These are phyloP conservation scores for Urocolius indicus DNA, from an alignment of 2,113 vertebrate species.

Conservation along the genomic window DNA sequence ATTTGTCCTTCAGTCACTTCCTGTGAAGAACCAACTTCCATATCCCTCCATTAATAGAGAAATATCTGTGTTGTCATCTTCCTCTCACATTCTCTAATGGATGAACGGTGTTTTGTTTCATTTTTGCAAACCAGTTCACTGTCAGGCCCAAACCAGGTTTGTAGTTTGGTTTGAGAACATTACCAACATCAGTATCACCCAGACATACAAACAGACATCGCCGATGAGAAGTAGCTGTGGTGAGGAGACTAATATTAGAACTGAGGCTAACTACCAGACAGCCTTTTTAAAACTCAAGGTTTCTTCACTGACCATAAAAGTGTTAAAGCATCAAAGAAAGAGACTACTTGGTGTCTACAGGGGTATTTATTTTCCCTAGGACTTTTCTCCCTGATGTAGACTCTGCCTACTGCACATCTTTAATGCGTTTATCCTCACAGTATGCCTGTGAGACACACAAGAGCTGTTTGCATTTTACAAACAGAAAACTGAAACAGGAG, in stretches of 20 bases:
- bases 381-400: neutral
- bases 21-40: neutral
- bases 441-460: neutral
- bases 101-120: neutral
- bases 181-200: neutral
- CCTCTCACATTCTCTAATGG: neutral
- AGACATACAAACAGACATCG: neutral
- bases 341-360: conserved; percentile 30
- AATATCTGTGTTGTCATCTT: neutral
- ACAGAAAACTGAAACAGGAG: neutral
- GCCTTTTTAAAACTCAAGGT: conserved; percentile 9
- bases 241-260: conserved; percentile 13
- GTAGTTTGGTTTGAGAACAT: neutral
- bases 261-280: neutral
- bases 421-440: conserved; percentile 23
- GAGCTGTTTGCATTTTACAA: conserved; percentile 11
- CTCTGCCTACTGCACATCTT: conserved; percentile 15
- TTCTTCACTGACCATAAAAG: conserved; percentile 42
- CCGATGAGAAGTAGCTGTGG: neutral
- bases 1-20: neutral
- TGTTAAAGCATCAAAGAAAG: conserved; percentile 37
- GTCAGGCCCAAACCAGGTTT: neutral
- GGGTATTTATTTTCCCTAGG: neutral
- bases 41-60: neutral
- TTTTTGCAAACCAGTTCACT: neutral